Evolutionary conservation across 2,797 vertebrate genomes (phyloP), one percentile per base, ranked within the genome.

Genomic region (Artibeus jamaicensis): DNA sequence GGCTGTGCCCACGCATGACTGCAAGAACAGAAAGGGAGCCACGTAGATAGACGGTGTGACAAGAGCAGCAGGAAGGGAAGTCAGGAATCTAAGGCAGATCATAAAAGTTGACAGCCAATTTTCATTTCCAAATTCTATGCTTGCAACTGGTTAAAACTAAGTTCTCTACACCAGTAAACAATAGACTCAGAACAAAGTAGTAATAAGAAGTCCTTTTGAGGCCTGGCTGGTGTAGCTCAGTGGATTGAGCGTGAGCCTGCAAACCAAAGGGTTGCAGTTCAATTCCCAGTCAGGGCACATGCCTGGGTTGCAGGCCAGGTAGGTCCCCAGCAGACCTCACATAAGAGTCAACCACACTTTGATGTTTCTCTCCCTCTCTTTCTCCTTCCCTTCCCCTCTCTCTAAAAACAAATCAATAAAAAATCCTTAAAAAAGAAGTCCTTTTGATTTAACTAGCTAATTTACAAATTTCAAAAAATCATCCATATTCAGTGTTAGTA

Each of bases 51-150:
- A 96, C 91, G 96, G 90, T 73, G 79, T 73, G 79, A 86, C 82
- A 89, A 83, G 65, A 53, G 26, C 37, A 86, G 70, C 91, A 96
- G 86, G 86, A 65, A 97, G 18, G 65, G 87, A 97, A 98, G 92
- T 96, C 96, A 97, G 97, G 97, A 98, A 97, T 78, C 94, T 96
- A 97, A 98, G 95, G 96, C 95, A 46, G 83, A 95, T 74, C 78
- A 53, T 32, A 37, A 85, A 88, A 86, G 32, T 84, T 86, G 77
- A 70, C 85, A 83, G 24, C 42, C n/a, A 22, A 95, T 74, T 92
- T 93, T 90, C 39, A 84, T 79, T 94, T 76, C 57, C 48, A 91
- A 79, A 91, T 86, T 93, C 24, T 68, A 86, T 1, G 74, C 37
- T 32, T 4, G 77, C 65, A 26, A 0, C 39, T 34, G 24, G n/a